Evolutionary conservation across 2,113 vertebrate species (phyloP).

Genomic region (Tragulus kanchil): DNA sequence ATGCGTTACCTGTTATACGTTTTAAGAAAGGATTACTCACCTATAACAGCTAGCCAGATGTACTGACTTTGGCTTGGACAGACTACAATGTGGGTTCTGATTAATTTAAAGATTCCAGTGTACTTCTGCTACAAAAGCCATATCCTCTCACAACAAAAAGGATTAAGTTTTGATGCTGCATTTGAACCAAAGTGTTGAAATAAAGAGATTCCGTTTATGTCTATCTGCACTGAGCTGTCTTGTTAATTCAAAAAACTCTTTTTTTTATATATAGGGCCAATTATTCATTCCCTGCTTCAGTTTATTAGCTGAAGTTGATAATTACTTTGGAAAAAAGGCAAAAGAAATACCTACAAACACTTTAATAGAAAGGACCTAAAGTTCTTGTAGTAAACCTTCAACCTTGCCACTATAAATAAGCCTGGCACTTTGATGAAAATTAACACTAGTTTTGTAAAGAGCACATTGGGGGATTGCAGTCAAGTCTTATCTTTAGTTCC

Average conservation of each 20-base stretch:
- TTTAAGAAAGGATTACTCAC: constrained; percentile 83
- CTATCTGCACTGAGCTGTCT: constrained; percentile 63
- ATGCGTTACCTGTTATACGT: constrained; percentile 82
- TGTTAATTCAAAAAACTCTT: constrained; percentile 71
- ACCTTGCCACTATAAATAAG: constrained; percentile 86
- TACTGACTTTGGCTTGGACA: constrained; percentile 78
- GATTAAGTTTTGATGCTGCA: constrained; percentile 87
- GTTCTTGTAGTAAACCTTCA: constrained; percentile 87
- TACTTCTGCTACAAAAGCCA: constrained; percentile 85
- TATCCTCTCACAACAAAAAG: constrained; percentile 86
- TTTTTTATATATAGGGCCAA: constrained; percentile 73
- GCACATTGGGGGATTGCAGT: constrained; percentile 92
- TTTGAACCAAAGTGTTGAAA: constrained; percentile 86
- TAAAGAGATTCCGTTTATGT: constrained; percentile 76
- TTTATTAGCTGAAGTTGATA: constrained; percentile 80
- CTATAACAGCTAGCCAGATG: constrained; percentile 74
- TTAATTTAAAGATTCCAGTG: constrained; percentile 86
- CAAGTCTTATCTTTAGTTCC: constrained; percentile 95
- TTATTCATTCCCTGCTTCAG: constrained; percentile 73
- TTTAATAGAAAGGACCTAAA: constrained; percentile 84
- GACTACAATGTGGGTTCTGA: constrained; percentile 79
- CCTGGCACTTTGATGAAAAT: constrained; percentile 91
- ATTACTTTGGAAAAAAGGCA: constrained; percentile 82
- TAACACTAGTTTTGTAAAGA: constrained; percentile 92
- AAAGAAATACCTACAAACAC: constrained; percentile 82